phyloP scores from a whole-genome alignment of 2,797 vertebrate genomes.

The Girardinus metallicus region DNA sequence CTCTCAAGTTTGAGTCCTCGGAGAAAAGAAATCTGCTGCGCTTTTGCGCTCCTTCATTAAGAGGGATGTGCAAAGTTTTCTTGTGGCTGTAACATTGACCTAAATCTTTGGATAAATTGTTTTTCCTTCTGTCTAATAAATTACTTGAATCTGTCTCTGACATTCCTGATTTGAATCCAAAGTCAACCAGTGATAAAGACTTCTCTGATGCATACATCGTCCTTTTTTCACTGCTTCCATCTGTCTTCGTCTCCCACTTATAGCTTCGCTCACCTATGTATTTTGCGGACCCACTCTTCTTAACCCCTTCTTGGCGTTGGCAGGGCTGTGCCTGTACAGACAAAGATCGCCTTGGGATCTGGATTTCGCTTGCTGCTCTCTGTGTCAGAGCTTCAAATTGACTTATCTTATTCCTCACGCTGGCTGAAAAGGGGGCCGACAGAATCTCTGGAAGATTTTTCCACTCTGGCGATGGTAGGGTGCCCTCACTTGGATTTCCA shows the following conservation, averaged over 20 bases:
- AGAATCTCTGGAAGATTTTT: conserved; percentile 36
- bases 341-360: conserved; percentile 60
- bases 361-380: conserved; percentile 33
- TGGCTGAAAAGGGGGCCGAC: conserved; percentile 43
- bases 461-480: conserved; percentile 32
- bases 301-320: conserved; percentile 30
- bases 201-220: conserved; percentile 51
- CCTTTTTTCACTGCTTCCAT: conserved; percentile 10
- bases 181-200: conserved; percentile 59
- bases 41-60: conserved; percentile 20
- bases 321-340: conserved; percentile 63
- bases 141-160: conserved; percentile 16
- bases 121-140: conserved; percentile 24
- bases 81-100: conserved; percentile 40
- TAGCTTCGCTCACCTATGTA: conserved; percentile 27
- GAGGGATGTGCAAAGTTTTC: conserved; percentile 35
- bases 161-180: conserved; percentile 30
- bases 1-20: conserved; percentile 17
- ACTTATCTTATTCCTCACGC: conserved; percentile 82
- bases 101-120: conserved; percentile 13
- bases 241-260: conserved; percentile 36
- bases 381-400: conserved; percentile 81
- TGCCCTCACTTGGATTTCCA: conserved; percentile 26
- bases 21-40: conserved; percentile 2
- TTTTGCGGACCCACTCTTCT: conserved; percentile 58